A percentile compares a stretch with the other conserved stretches of the same genome.
Conservation (phyloP, 2,888 invertebrate genomes). For the Nephrotoma guestfalica region DNA sequence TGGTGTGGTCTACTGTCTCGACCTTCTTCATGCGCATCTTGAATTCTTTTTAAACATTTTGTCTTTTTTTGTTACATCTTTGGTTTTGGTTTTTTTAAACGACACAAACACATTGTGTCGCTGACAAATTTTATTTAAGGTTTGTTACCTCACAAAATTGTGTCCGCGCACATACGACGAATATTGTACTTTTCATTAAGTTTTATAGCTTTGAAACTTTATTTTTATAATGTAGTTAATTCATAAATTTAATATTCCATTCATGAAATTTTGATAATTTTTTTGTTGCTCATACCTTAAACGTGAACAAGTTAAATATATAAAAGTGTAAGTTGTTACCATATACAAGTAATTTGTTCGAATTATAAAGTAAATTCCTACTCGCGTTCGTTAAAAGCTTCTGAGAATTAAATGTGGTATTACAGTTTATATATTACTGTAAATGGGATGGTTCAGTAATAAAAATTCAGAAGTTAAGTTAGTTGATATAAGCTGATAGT, state of each 20-base stretch:
- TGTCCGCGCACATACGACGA: not conserved
- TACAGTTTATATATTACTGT: not conserved
- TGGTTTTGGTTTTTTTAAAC: not conserved
- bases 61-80: not conserved
- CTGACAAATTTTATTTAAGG: not conserved
- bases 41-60: not conserved
- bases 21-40: not conserved
- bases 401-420: not conserved
- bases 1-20: slow-evolving; percentile 3
- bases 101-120: not conserved
- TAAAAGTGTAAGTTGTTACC: not conserved
- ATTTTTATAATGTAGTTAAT: not conserved
- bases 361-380: not conserved
- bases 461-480: no score
- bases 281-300: not conserved
- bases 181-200: not conserved
- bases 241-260: slow-evolving; percentile 3
- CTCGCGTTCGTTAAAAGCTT: not conserved
- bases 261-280: not conserved
- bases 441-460: not conserved
- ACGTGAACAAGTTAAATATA: not conserved
- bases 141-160: not conserved
- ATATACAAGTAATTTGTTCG: not conserved
- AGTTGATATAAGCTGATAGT: no score
- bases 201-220: not conserved